Evolutionary conservation across 1,140 invertebrate genomes (phyloP), one percentile per base, ranked within the genome.

Genomic region (Campoletis sonorensis): DNA sequence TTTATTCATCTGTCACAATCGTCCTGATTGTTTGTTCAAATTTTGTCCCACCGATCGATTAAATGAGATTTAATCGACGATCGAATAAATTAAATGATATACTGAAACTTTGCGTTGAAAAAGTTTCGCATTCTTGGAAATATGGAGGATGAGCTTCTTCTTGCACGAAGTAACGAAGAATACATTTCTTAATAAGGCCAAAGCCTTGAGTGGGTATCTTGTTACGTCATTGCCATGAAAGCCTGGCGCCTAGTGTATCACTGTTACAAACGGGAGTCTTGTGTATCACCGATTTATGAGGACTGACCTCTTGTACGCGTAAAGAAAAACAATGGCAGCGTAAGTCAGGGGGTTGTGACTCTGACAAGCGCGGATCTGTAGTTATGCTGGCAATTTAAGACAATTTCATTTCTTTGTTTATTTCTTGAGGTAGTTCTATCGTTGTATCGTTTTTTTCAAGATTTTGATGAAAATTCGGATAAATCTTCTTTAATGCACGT

Each of bases 201-300:
- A 58, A 82, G 81, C 70, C 77, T 79, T 79, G 70, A 82, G 77
- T 79, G 77, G 77, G 58, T 79, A 79, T 82, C 33, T 76, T 49
- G 70, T 82, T 82, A 82, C 77, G 81, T 82, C 81, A 82, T 82
- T 73, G 81, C 73, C 45, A 82, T 64, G 76, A 75, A 37, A 79
- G 75, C 51, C 68, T 82, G 45, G 67, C 75, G 68, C 30, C 81
- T 79, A 45, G 76, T 78, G 49, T 75, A 75, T 75, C 49, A 54
- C 45, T 75, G 26, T 75, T 75, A 75, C 45, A 75, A 23, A 13
- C 70, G 26, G 15, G 67, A 8, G 45, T 75, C 49, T 75, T 75
- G 21, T 54, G 49, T 75, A 54, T 75, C 72, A 75, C 45, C 45
- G 72, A 75, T 54, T 75, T 75, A 75, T 30, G 72, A 30, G 45